Conservation (phyloP, 1,140 invertebrate species). For the Capitella teleta region DNA sequence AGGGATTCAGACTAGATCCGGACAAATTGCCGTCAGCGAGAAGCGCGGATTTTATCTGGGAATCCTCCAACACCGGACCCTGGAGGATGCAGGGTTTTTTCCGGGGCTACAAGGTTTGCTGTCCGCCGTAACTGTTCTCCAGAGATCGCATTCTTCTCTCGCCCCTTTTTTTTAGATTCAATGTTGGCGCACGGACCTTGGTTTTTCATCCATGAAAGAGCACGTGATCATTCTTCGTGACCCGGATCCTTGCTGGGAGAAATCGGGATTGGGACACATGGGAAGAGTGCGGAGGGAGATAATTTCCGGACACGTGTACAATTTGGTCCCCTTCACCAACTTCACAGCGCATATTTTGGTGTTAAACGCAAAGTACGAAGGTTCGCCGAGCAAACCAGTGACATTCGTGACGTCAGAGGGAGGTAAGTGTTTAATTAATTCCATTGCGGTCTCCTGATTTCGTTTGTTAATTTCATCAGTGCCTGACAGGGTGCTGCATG, state of each 20-base stretch:
- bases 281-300: neutral
- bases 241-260: conserved; percentile 6
- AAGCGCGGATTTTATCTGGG: conserved; percentile 12
- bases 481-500: neutral
- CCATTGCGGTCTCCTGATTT: no score
- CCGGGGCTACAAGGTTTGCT: conserved; percentile 11
- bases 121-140: neutral
- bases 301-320: conserved; percentile 12
- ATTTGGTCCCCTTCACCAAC: conserved; percentile 14
- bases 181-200: conserved; percentile 10
- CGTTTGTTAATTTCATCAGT: no score
- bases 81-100: conserved; percentile 14
- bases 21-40: conserved; percentile 6
- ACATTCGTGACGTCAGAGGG: conserved; percentile 3
- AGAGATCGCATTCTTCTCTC: neutral
- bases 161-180: conserved; percentile 9
- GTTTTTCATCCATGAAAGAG: conserved; percentile 4
- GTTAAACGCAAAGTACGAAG: conserved; percentile 13
- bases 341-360: conserved; percentile 13
- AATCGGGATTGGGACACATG: no score
- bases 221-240: conserved; percentile 14
- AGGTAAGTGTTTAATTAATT: no score
- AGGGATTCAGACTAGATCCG: conserved; percentile 12
- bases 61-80: conserved; percentile 11
- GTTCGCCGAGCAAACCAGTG: conserved; percentile 10